A percentile compares a stretch with the other conserved stretches of the same genome.
Conservation (phyloP, 2,888 invertebrate genomes). For the Petrolisthes manimaculis region DNA sequence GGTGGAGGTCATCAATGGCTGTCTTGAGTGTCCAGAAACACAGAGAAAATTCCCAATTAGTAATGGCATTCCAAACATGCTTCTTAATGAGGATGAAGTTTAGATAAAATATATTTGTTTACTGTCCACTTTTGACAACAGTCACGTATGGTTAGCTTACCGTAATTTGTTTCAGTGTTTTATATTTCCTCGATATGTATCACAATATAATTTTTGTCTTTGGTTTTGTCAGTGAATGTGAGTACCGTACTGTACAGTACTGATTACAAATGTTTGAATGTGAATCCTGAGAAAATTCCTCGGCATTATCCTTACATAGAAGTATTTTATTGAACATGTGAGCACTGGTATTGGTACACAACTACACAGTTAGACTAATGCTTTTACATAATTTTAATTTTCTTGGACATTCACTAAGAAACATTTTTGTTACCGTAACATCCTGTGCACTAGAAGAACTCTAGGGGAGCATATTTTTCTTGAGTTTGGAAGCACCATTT, state of each 20-base stretch:
- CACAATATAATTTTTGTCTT: background rate
- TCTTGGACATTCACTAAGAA: no score
- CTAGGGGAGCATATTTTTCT: no score
- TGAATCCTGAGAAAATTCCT: no score
- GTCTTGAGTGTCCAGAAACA: conserved; percentile 94
- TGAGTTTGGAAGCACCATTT: no score
- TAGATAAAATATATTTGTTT: conserved; percentile 58
- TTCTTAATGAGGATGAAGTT: conserved; percentile 96
- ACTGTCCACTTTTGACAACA: background rate
- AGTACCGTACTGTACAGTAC: background rate
- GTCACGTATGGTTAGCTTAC: background rate
- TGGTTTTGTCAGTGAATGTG: background rate
- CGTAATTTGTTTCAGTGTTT: background rate
- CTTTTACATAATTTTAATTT: no score
- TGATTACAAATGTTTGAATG: no score
- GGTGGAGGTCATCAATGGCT: conserved; percentile 92
- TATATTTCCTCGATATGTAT: background rate
- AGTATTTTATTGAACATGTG: no score
- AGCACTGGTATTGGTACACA: no score
- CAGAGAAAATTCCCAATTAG: conserved; percentile 94
- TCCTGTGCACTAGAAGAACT: no score
- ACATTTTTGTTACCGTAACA: no score
- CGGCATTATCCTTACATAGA: no score
- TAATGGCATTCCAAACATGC: conserved; percentile 98
- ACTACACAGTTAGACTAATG: no score